Evolutionary conservation across 2,113 vertebrate species (phyloP), one percentile per base, ranked within the genome.

Genomic region (Austrofundulus limnaeus): DNA sequence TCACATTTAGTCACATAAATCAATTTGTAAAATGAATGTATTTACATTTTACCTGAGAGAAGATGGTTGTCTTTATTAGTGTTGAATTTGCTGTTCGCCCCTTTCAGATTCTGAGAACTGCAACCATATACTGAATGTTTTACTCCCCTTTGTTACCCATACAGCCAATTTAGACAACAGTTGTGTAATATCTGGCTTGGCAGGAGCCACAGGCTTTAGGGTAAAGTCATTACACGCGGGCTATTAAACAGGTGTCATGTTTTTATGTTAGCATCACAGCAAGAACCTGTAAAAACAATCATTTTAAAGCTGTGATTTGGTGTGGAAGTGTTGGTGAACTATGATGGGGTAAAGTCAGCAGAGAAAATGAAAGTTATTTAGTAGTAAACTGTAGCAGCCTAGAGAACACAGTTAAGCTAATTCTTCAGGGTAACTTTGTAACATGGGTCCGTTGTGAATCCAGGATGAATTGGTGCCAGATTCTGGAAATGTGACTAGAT

Each of bases 101-200:
- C 67, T 8, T 31, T 8, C 77, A 79, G 56, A 75, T 78, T 53
- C 14, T 24, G 61, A 76, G 55, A 73, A 85, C 59, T 63, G 39
- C 69, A 48, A 81, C 76, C 82, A 77, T 70, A 82, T 81, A 76
- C 60, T 59, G 63, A 55, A 59, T 43, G 31, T 24, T 48, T 43
- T 58, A 77, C 68, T 73, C 71, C 66, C 38, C 39, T 54, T 34
- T 34, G 19, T 34, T 11, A 49, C 66, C 34, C 57, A 75, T 13
- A 39, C 16, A 20, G 48, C 55, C 72, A 12, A 55, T 79, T 72
- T 53, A 70, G 56, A 53, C 43, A 73, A n/a, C 38, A 50, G 67
- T 78, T 82, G 76, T 74, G 70, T 42, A 73, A 77, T 78, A 72
- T 66, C 7, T 34, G 61, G 60, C 70, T 83, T 66, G 57, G 72